These are phyloP conservation scores for Hypotaenidia okinawae DNA, from an alignment of 2,797 vertebrate genomes.

Conservation along the genomic window DNA sequence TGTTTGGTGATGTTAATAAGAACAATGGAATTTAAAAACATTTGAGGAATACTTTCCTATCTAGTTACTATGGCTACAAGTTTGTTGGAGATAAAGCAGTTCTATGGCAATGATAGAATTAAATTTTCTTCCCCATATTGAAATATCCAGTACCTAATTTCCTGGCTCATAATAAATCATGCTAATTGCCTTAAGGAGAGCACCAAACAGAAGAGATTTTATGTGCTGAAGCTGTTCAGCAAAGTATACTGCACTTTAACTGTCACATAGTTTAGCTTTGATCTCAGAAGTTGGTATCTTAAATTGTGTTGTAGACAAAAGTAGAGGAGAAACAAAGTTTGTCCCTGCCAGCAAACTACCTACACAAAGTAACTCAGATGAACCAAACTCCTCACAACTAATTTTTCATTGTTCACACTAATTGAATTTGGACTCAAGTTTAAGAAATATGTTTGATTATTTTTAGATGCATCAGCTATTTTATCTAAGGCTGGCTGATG, in stretches of 20 bases:
- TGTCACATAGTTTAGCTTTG: background rate
- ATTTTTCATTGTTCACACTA: background rate
- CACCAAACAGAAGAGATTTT: slow-evolving; percentile 22
- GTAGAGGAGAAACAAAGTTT: background rate
- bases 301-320: background rate
- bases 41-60: slow-evolving; percentile 53
- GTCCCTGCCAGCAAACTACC: background rate
- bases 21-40: slow-evolving; percentile 49
- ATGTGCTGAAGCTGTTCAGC: slow-evolving; percentile 3
- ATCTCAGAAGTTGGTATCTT: background rate
- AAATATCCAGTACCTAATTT: slow-evolving; percentile 77
- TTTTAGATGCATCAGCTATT: background rate
- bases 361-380: background rate
- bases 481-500: background rate
- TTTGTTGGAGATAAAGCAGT: slow-evolving; percentile 53
- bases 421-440: background rate
- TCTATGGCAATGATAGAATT: slow-evolving; percentile 61
- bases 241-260: background rate
- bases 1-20: background rate
- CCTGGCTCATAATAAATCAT: slow-evolving; percentile 74
- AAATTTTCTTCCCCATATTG: slow-evolving; percentile 68
- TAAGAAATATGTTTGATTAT: background rate
- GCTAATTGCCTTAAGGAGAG: slow-evolving; percentile 59
- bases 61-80: slow-evolving; percentile 72
- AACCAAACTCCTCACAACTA: background rate